phyloP scores from a whole-genome alignment of 2,113 vertebrate genomes.

The Labeo catla region DNA sequence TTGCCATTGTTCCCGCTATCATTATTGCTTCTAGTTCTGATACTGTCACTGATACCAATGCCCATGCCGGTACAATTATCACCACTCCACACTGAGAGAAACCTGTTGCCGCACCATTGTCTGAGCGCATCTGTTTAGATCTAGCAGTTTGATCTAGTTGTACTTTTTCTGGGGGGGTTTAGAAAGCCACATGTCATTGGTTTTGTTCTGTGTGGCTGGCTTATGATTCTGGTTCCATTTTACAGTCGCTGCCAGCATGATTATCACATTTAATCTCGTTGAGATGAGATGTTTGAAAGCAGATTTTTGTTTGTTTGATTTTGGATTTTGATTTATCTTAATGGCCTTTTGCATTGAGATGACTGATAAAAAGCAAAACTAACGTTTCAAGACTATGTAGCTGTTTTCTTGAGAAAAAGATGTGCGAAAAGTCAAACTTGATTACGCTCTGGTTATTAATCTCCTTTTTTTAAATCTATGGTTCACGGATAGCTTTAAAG shows the following conservation, averaged over 20 bases:
- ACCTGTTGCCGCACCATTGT: constrained; percentile 15
- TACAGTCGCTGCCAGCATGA: not conserved
- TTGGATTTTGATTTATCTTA: not conserved
- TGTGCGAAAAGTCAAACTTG: not conserved
- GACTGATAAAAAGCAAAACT: not conserved
- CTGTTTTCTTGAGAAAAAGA: not conserved
- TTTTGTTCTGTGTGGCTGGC: constrained; percentile 9
- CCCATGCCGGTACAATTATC: constrained; percentile 75
- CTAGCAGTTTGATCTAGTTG: not conserved
- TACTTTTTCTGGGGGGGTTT: constrained; percentile 5
- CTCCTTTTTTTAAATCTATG: not conserved
- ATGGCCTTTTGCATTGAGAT: not conserved
- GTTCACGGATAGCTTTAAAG: not conserved
- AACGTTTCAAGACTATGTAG: not conserved
- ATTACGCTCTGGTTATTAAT: constrained; percentile 3
- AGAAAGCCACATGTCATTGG: constrained; percentile 1
- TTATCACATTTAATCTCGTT: not conserved
- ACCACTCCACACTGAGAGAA: constrained; percentile 67
- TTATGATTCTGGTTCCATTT: constrained; percentile 28
- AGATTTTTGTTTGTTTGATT: not conserved
- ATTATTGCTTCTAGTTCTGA: constrained; percentile 83
- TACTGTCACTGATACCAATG: constrained; percentile 82
- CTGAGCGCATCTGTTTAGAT: constrained; percentile 1
- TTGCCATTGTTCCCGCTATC: constrained; percentile 81
- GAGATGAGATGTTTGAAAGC: not conserved